Percentiles rank a stretch among this genome's conserved stretches.
phyloP scores from a whole-genome alignment of 2,888 invertebrate species.

The Meteorus cinctellus region DNA sequence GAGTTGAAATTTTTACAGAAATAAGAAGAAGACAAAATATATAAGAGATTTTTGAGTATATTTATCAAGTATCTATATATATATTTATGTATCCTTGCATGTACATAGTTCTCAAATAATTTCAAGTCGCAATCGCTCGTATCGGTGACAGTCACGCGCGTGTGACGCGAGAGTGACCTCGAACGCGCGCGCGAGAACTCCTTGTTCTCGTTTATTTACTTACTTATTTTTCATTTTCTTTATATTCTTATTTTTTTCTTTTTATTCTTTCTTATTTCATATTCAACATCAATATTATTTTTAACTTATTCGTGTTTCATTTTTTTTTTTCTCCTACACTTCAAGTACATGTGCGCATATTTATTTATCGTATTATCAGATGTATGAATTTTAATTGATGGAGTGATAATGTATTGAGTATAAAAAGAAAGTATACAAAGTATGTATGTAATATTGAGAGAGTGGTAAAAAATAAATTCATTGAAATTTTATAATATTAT shows the following conservation, averaged over 20 bases:
- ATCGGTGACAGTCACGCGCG: constrained; percentile 44
- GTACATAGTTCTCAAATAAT: background rate
- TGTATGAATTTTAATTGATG: no score
- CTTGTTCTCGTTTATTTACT: constrained; percentile 21
- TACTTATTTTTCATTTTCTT: background rate
- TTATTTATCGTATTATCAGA: no score
- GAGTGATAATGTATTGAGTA: no score
- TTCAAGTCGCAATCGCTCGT: constrained; percentile 29
- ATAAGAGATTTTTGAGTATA: background rate
- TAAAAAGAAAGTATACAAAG: no score
- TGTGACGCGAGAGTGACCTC: constrained; percentile 43
- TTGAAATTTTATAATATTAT: constrained; percentile 21
- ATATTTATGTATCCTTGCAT: background rate
- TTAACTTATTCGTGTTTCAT: background rate
- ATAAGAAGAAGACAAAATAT: background rate
- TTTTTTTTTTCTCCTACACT: background rate
- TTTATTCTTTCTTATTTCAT: constrained; percentile 8
- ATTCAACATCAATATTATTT: background rate
- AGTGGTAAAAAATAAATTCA: background rate
- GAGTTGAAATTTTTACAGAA: background rate
- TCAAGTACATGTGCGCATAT: no score
- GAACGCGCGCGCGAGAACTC: constrained; percentile 38
- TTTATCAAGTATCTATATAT: background rate
- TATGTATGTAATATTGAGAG: background rate
- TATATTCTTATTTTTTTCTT: background rate